These are phyloP conservation scores for Eulacestoma nigropectus DNA, from an alignment of 2,113 vertebrate genomes.

Conservation along the genomic window DNA sequence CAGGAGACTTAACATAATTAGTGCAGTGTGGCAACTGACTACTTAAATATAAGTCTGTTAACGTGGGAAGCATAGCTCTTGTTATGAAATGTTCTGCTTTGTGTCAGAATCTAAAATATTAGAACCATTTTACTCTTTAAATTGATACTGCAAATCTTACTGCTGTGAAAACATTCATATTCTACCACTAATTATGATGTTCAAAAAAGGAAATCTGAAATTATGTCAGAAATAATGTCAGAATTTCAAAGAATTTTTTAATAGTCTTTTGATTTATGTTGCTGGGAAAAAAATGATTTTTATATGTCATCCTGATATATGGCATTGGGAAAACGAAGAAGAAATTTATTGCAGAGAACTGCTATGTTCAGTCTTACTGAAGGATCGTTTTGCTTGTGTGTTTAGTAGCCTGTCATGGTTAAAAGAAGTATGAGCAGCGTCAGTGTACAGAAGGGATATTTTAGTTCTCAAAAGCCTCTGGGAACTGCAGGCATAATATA, in stretches of 20 bases:
- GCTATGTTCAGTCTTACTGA: not conserved
- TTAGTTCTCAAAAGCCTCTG: not conserved
- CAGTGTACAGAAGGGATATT: not conserved
- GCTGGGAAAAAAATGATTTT: not conserved
- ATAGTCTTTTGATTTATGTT: not conserved
- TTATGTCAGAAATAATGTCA: not conserved
- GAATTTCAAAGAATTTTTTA: not conserved
- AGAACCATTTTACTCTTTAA: not conserved
- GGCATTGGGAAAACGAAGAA: not conserved
- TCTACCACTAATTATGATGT: not conserved
- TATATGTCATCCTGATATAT: not conserved
- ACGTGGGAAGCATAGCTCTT: not conserved
- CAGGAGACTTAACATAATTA: not conserved
- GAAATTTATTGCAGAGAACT: not conserved
- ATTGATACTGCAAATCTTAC: not conserved
- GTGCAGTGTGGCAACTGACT: not conserved
- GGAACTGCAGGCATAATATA: not conserved
- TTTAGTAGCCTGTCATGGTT: not conserved
- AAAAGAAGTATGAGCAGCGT: not conserved
- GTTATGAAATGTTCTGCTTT: not conserved
- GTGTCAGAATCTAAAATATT: constrained; percentile 7
- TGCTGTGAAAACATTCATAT: not conserved
- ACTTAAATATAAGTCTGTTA: not conserved
- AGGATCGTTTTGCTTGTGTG: not conserved
- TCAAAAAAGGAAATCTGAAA: not conserved